These are phyloP conservation scores for Mormyrops attenuatus DNA, from an alignment of 2,797 vertebrate species.

Conservation along the genomic window DNA sequence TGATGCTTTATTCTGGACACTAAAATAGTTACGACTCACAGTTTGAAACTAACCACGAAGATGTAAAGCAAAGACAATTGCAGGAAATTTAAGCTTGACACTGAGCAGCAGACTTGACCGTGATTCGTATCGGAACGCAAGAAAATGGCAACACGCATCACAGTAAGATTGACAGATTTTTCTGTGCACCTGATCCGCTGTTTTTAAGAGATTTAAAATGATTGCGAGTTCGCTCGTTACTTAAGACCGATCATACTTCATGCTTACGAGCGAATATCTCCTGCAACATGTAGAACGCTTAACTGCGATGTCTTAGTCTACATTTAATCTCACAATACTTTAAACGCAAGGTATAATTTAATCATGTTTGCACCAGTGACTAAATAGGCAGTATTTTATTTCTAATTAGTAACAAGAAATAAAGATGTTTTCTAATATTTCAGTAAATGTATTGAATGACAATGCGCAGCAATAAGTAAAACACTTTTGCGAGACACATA, in stretches of 20 bases:
- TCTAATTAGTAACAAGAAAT: background rate
- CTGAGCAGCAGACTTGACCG: background rate
- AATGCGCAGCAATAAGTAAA: background rate
- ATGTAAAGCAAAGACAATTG: background rate
- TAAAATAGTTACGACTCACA: background rate
- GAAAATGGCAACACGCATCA: background rate
- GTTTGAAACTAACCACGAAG: background rate
- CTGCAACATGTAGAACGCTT: background rate
- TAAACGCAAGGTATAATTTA: background rate
- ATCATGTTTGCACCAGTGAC: background rate
- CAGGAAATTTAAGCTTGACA: background rate
- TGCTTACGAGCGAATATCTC: background rate
- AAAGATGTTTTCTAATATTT: background rate
- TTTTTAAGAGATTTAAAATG: background rate
- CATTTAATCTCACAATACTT: background rate
- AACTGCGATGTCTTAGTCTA: background rate
- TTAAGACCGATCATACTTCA: background rate
- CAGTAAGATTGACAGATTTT: background rate
- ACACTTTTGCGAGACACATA: background rate
- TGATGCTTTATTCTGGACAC: background rate
- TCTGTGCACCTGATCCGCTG: background rate
- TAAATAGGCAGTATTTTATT: background rate
- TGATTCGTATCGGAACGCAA: background rate
- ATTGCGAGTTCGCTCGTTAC: background rate
- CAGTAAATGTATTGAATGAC: background rate